Evolutionary conservation across 1,140 invertebrate species (phyloP).

Genomic region (Hesperophylax magnus): DNA sequence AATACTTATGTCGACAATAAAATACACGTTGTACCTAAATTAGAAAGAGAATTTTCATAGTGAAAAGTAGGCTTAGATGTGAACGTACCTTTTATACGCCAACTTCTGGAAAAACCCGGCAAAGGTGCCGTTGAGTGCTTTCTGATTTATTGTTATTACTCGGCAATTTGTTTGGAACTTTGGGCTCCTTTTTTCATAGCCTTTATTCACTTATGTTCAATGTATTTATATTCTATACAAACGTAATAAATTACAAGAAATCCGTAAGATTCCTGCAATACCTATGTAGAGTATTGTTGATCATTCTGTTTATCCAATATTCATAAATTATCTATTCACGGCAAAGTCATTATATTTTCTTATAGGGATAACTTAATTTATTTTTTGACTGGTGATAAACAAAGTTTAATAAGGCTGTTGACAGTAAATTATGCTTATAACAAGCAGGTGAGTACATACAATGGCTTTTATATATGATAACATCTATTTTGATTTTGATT

Average conservation of each 20-base stretch:
- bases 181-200: conserved; percentile 35
- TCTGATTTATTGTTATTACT: conserved; percentile 49
- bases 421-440: too few relatives aligned
- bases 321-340: conserved; percentile 16
- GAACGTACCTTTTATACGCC: conserved; percentile 28
- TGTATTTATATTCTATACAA: conserved; percentile 46
- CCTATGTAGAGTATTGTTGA: conserved; percentile 3
- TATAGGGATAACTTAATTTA: too few relatives aligned
- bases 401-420: too few relatives aligned
- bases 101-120: conserved; percentile 24
- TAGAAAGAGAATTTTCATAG: conserved; percentile 37
- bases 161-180: conserved; percentile 45
- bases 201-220: conserved; percentile 42
- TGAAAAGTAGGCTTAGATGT: conserved; percentile 26
- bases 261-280: conserved; percentile 32
- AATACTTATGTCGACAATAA: conserved; percentile 36
- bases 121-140: conserved; percentile 44
- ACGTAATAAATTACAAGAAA: conserved; percentile 40
- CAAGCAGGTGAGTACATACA: too few relatives aligned
- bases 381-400: too few relatives aligned
- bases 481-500: too few relatives aligned
- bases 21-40: conserved; percentile 40
- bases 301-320: conserved; percentile 11
- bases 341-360: conserved; percentile 8
- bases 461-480: too few relatives aligned